Evolutionary conservation across 2,113 vertebrate genomes (phyloP).

Genomic region (Chloroceryle aenea): DNA sequence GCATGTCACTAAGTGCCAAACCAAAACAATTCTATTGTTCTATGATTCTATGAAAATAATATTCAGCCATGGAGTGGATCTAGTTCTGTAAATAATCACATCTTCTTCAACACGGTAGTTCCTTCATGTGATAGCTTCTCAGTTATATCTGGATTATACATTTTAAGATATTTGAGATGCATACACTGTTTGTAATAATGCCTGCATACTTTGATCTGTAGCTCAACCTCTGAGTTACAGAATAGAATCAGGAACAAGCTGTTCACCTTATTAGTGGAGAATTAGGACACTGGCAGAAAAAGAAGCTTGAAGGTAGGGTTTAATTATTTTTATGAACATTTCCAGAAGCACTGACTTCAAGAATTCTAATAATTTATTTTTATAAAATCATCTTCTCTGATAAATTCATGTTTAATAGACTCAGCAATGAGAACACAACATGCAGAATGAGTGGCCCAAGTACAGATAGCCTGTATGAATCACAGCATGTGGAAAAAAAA

Average conservation of each 20-base stretch:
- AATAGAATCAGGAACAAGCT: not conserved
- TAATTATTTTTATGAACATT: not conserved
- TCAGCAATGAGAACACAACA: not conserved
- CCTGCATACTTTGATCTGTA: not conserved
- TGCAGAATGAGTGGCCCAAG: not conserved
- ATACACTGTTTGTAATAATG: not conserved
- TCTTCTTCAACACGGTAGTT: not conserved
- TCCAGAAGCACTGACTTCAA: not conserved
- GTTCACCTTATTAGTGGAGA: not conserved
- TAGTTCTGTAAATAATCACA: not conserved
- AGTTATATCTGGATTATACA: not conserved
- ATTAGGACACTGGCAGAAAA: not conserved
- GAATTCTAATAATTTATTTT: not conserved
- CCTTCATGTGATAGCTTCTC: not conserved
- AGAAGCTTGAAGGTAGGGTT: rapidly evolving
- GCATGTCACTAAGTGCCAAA: too few species aligned
- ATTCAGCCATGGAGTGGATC: not conserved
- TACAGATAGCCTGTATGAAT: not conserved
- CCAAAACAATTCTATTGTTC: too few species aligned
- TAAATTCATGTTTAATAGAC: not conserved
- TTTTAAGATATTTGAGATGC: not conserved
- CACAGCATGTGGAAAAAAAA: not conserved
- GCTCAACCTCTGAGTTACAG: not conserved
- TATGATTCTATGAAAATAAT: not conserved
- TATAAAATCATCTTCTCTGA: not conserved